Conservation (phyloP, 2,888 invertebrate species). For the Drosophila koepferae region DNA sequence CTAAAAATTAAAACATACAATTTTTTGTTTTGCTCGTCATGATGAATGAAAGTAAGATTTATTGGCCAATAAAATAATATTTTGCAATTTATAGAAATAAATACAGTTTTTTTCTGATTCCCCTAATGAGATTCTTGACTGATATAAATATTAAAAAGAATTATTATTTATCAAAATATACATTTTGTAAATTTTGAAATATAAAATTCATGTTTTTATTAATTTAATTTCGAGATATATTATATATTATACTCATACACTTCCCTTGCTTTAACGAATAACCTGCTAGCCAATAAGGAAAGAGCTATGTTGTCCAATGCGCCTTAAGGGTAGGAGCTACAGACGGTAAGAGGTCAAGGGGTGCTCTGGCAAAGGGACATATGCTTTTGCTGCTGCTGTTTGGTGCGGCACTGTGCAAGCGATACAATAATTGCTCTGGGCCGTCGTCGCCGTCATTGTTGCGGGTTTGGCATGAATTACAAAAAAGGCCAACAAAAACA, state of each 20-base stretch:
- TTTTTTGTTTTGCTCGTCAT: too few relatives aligned
- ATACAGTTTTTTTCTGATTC: too few relatives aligned
- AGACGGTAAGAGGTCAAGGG: neutral
- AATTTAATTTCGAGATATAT: too few relatives aligned
- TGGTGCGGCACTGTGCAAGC: conserved; percentile 51
- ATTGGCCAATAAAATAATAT: too few relatives aligned
- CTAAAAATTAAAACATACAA: too few relatives aligned
- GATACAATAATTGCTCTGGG: conserved; percentile 78
- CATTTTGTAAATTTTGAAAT: too few relatives aligned
- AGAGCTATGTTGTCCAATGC: conserved; percentile 11
- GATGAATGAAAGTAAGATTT: too few relatives aligned
- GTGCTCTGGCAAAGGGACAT: conserved; percentile 27
- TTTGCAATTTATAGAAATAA: too few relatives aligned
- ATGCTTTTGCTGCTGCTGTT: conserved; percentile 11
- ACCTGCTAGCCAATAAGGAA: conserved; percentile 43
- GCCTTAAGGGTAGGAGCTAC: conserved; percentile 5
- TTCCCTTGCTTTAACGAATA: neutral
- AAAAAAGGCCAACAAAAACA: conserved; percentile 39
- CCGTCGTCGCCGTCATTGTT: conserved; percentile 57
- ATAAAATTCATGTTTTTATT: too few relatives aligned
- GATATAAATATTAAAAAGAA: too few relatives aligned
- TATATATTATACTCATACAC: neutral
- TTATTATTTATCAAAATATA: too few relatives aligned
- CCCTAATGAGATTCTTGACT: too few relatives aligned
- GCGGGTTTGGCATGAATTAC: conserved; percentile 66